phyloP scores from a whole-genome alignment of 2,113 vertebrate species.

The Casuarius casuarius region DNA sequence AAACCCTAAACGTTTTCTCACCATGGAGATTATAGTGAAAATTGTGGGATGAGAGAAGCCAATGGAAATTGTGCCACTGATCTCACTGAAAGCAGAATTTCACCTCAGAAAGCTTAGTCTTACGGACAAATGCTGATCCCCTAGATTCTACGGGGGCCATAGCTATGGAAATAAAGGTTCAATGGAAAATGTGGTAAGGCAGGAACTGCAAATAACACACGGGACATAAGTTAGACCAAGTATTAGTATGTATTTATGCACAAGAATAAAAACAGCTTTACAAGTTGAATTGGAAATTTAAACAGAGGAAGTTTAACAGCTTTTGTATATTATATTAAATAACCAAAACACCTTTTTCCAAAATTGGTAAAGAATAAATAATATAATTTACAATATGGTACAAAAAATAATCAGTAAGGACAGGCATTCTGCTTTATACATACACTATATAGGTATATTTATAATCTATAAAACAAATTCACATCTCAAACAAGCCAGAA shows the following conservation, averaged over 20 bases:
- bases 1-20: background rate
- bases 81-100: background rate
- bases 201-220: background rate
- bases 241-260: conserved; percentile 88
- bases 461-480: conserved; percentile 85
- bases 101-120: background rate
- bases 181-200: background rate
- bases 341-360: conserved; percentile 84
- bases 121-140: background rate
- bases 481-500: conserved; percentile 83
- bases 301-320: conserved; percentile 83
- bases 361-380: conserved; percentile 88
- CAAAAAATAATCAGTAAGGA: conserved; percentile 86
- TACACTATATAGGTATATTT: conserved; percentile 82
- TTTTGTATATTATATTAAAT: conserved; percentile 88
- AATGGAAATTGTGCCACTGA: background rate
- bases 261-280: conserved; percentile 86
- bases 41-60: background rate
- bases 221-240: conserved; percentile 72
- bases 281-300: conserved; percentile 84
- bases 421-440: conserved; percentile 85
- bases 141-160: background rate
- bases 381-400: conserved; percentile 90
- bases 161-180: background rate
- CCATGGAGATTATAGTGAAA: background rate